Base-by-base conservation (phyloP, 1,140 invertebrate species). In the Bombus superbus region DNA sequence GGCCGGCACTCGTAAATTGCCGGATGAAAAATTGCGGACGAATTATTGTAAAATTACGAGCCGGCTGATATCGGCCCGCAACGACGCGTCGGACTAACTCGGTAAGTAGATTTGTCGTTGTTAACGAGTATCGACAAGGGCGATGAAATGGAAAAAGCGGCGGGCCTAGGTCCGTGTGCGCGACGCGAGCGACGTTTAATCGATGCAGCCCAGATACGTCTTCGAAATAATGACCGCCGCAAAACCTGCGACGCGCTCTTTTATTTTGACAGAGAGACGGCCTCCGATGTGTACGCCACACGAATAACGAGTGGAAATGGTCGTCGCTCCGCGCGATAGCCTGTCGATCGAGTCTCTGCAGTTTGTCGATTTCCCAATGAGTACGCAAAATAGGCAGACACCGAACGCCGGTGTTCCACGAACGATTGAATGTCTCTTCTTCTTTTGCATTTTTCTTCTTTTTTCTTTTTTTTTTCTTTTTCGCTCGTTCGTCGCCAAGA, bases 1-100 rank as follows among this genome's bases (percentile, higher is more conserved):
- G 28, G 44, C 57, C n/a, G 57, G n/a, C 42, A 84, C 64, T 83
- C 88, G 71, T 91, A 91, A 92, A 92, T 92, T 62, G 79, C 38
- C 80, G 85, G 71, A 73, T 90, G 85, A 87, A 90, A 91, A 91
- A 92, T 83, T 82, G 80, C 71, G 66, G 71, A 44, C 72, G 82
- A 91, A 91, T 90, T 88, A 91, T 91, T 80, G 88, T 88, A 83
- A 92, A 91, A 89, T 90, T 77, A 83, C 81, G 57, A 15, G 62
- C 32, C 53, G n/a, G 15, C 25, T 32, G 84, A 47, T 64, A 53
- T 71, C 28, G 76, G 35, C 11, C 64, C 53, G 57, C 82, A 40
- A 74, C 62, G 25, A 69, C 78, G 72, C 71, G 53, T 47, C 53
- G 57, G 66, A 79, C 72, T 71, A 84, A 79, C 75, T 57, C 59